Conservation (phyloP, 2,113 vertebrate species). For the Microtus pennsylvanicus region DNA sequence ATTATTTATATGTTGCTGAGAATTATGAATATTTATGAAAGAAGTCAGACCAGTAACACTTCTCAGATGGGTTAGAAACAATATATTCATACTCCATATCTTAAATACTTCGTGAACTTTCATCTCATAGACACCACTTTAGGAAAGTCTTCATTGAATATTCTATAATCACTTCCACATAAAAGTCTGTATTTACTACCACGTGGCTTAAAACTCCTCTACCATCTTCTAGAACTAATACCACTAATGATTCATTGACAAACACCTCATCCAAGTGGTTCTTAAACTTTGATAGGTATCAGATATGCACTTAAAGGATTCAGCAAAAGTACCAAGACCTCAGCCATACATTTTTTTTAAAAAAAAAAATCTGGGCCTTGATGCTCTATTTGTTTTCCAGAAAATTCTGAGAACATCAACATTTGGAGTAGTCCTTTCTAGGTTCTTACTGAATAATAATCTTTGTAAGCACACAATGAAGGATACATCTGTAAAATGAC, state of each 20-base stretch:
- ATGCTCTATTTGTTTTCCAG: neutral
- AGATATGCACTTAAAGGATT: neutral
- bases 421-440: neutral
- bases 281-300: neutral
- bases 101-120: conserved; percentile 36
- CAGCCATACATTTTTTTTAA: too few relatives aligned
- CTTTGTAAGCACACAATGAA: neutral
- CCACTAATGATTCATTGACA: neutral
- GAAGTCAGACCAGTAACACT: neutral
- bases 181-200: neutral
- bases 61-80: conserved; percentile 5
- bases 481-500: neutral
- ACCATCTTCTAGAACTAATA: conserved; percentile 10
- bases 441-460: neutral
- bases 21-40: conserved; percentile 51
- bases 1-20: neutral
- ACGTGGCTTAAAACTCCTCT: neutral
- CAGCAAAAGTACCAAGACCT: neutral
- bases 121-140: neutral
- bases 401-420: neutral
- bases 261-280: neutral
- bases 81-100: conserved; percentile 7
- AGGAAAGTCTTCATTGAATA: neutral
- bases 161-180: conserved; percentile 18
- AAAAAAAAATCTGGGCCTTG: neutral